A percentile compares a stretch with the other conserved stretches of the same genome.
Conservation (phyloP, 2,888 invertebrate species). For the Athalia circularis region DNA sequence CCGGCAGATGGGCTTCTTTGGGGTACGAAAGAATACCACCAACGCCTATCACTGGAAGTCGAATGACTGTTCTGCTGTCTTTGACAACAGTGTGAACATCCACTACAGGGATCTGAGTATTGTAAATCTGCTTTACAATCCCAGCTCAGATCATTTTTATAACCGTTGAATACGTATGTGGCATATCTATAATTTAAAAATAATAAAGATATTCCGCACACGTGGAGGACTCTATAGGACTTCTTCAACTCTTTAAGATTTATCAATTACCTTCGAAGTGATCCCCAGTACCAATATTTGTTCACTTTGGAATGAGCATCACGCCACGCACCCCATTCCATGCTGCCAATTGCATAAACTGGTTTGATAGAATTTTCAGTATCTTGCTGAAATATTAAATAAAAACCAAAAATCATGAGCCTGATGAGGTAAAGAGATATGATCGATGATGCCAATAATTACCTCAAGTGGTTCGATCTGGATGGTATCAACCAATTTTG, state of each 20-base stretch:
- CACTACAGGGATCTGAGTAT: conserved; percentile 87
- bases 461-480: conserved; percentile 80
- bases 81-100: conserved; percentile 85
- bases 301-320: conserved; percentile 85
- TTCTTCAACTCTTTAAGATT: neutral
- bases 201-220: neutral
- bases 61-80: conserved; percentile 69
- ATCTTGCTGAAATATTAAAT: conserved; percentile 60
- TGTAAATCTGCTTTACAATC: conserved; percentile 82
- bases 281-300: conserved; percentile 93
- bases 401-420: neutral
- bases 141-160: conserved; percentile 81
- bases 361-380: conserved; percentile 77
- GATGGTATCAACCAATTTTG: conserved; percentile 86
- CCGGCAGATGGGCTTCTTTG: conserved; percentile 53
- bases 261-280: conserved; percentile 76
- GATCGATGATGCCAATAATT: conserved; percentile 3
- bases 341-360: conserved; percentile 85
- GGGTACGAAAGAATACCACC: conserved; percentile 75
- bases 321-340: conserved; percentile 92
- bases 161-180: conserved; percentile 85
- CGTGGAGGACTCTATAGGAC: neutral
- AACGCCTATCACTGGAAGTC: conserved; percentile 66
- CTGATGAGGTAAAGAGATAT: neutral
- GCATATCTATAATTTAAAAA: conserved; percentile 76